Base-by-base conservation (phyloP, 2,113 vertebrate species). In the Perca schrenkii region DNA sequence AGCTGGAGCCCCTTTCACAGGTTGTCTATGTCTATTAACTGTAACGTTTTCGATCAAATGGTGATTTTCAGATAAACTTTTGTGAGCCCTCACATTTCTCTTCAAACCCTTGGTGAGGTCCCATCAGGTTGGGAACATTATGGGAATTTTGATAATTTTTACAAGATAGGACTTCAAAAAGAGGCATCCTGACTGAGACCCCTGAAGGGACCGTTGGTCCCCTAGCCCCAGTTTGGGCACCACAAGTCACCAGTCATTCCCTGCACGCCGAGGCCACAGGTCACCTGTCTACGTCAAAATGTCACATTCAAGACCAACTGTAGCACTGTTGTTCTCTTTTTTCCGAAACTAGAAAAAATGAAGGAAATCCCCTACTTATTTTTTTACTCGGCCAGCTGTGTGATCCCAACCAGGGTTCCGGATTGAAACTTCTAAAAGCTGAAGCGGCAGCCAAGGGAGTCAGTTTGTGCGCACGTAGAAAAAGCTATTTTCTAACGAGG, bases 311-410 rank as follows among this genome's bases (percentile, higher is more conserved):
- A 2, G 6, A 52, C 31, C 22, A 71, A 67, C 25, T 68, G 17
- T 4, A 57, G 53, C 34, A 15, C 19, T 10, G 4, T 52, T 74
- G 5, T 52, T 74, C 15, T 40, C 4, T 36, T 73, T 73, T 17
- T 74, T 34, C 47, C 6, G 56, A 77, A 83, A 80, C 15, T 0
- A 73, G 28, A 84, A 77, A 77, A 74, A 47, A 4, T 40, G 0
- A 58, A 81, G 90, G 89, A 91, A 92, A 86, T 60, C 87, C 91
- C 90, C 90, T 43, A 2, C 22, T 71, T 34, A 50, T 58, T n/a
- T 47, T 40, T 64, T 62, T 57, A 52, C 50, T 57, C 56, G 28
- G 49, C 72, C 89, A 89, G 73, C 80, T 88, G 81, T 76, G 68
- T 66, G 28, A 61, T 6, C 54, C 25, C 52, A 62, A 34, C 8